A percentile compares a stretch with the other conserved stretches of the same genome.
These are phyloP conservation scores for Punctoribates punctum DNA, from an alignment of 2,888 invertebrate genomes.

Conservation along the genomic window DNA sequence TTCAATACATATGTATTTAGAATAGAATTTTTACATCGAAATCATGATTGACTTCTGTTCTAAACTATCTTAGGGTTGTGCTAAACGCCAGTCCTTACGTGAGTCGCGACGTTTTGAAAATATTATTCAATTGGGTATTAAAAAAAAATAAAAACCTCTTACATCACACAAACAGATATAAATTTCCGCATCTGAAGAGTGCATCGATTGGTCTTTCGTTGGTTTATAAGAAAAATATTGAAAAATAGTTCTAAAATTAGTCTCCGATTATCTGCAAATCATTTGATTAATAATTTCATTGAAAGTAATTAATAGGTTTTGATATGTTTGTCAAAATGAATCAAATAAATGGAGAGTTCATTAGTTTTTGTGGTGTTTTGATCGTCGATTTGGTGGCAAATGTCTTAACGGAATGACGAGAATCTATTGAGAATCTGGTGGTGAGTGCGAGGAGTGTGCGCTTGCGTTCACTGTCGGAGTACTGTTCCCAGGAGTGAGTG, in stretches of 20 bases:
- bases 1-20: neutral
- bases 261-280: no score
- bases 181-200: neutral
- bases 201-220: neutral
- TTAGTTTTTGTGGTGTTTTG: neutral
- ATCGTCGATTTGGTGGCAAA: no score
- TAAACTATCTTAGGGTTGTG: neutral
- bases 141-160: no score
- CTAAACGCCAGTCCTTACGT: neutral
- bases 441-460: neutral
- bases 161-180: neutral
- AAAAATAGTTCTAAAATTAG: no score
- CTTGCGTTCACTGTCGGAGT: constrained; percentile 24
- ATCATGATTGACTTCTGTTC: neutral
- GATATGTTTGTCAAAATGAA: no score
- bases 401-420: no score
- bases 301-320: no score
- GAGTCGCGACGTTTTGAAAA: neutral
- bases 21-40: neutral
- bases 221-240: neutral
- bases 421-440: neutral
- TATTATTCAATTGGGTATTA: neutral
- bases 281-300: no score
- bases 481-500: neutral
- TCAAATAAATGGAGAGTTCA: neutral